phyloP scores from a whole-genome alignment of 2,113 vertebrate genomes.

The Rhinichthys klamathensis region DNA sequence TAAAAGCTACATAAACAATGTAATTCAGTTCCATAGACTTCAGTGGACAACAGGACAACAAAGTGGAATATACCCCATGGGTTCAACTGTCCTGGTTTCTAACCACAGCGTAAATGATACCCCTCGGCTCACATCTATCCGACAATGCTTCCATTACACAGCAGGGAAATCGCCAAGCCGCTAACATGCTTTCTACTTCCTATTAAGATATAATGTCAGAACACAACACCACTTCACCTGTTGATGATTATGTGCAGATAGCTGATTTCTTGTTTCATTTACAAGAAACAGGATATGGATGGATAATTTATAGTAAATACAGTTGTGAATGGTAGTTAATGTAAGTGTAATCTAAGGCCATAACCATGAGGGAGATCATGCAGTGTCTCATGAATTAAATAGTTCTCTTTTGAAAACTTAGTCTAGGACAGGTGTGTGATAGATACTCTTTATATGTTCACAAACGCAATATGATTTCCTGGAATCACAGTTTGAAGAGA shows the following conservation, averaged over 20 bases:
- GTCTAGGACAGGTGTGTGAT: not conserved
- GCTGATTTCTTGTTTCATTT: constrained; percentile 30
- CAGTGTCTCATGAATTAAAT: not conserved
- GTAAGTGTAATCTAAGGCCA: not conserved
- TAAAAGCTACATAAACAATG: constrained; percentile 22
- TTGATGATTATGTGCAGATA: constrained; percentile 24
- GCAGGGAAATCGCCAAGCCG: constrained; percentile 46
- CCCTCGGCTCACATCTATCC: constrained; percentile 42
- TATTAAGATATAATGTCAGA: constrained; percentile 43
- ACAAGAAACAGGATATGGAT: constrained; percentile 5
- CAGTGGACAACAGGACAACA: constrained; percentile 28
- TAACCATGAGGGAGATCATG: not conserved
- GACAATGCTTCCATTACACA: constrained; percentile 49
- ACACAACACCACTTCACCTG: constrained; percentile 36
- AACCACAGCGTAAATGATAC: constrained; percentile 44
- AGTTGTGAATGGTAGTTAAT: not conserved
- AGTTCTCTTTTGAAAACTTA: not conserved
- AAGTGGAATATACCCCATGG: constrained; percentile 41
- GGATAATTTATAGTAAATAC: constrained; percentile 28
- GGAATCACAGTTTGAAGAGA: constrained; percentile 1
- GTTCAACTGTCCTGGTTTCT: constrained; percentile 48
- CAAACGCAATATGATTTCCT: not conserved
- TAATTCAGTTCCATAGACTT: constrained; percentile 34
- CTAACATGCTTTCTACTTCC: constrained; percentile 47
- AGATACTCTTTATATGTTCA: not conserved